Conservation (phyloP, 2,888 invertebrate genomes). For the Strigamia maritima region DNA sequence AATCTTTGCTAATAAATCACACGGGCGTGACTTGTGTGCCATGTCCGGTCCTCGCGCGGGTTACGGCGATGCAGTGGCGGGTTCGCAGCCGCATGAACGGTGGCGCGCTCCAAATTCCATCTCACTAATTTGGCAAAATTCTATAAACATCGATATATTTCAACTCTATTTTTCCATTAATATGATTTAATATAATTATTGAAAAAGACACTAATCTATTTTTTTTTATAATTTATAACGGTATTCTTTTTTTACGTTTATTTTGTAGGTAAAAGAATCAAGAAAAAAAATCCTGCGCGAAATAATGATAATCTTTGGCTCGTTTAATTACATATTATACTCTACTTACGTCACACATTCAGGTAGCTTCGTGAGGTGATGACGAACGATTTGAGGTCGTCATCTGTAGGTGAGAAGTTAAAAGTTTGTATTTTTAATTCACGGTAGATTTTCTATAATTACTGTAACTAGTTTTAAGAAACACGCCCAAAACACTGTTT, state of each 20-base stretch:
- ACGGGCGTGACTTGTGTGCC: constrained; percentile 4
- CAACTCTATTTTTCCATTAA: background rate
- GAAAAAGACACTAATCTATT: background rate
- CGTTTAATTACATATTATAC: background rate
- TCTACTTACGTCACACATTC: background rate
- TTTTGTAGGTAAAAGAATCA: background rate
- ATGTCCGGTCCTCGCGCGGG: background rate
- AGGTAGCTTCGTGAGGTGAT: constrained; percentile 4
- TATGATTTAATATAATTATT: background rate
- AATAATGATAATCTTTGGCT: background rate
- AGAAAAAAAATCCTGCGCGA: background rate
- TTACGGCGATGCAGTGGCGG: background rate
- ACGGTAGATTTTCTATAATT: background rate
- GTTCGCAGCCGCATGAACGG: background rate
- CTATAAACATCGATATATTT: background rate
- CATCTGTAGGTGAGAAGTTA: background rate
- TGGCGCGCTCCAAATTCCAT: background rate
- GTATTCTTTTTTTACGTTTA: background rate
- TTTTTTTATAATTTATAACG: background rate
- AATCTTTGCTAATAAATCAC: background rate
- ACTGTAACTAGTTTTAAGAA: background rate
- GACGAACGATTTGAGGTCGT: background rate
- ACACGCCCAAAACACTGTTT: background rate
- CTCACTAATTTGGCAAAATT: background rate
- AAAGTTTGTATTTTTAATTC: background rate